Evolutionary conservation across 2,113 vertebrate genomes (phyloP).

Genomic region (Carollia perspicillata): DNA sequence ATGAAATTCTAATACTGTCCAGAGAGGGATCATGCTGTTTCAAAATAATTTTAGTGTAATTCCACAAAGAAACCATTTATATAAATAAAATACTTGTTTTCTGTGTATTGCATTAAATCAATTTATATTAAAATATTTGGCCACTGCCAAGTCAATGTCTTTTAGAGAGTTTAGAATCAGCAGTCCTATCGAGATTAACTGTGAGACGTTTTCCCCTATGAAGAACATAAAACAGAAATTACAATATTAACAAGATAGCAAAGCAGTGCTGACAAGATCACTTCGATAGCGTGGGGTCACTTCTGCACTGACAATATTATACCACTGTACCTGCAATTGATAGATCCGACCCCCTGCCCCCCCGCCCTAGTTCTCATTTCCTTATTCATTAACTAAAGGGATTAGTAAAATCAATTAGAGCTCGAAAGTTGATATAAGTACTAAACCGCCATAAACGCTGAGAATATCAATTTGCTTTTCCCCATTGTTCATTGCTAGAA

Average conservation of each 20-base stretch:
- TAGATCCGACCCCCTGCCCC: not conserved
- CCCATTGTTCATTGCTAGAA: conserved; percentile 61
- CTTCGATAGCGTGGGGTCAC: conserved; percentile 48
- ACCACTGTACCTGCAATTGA: conserved; percentile 44
- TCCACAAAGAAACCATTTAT: conserved; percentile 70
- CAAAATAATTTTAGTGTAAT: conserved; percentile 74
- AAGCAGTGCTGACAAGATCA: conserved; percentile 49
- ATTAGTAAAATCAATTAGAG: conserved; percentile 77
- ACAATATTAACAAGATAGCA: conserved; percentile 51
- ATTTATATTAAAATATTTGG: conserved; percentile 75
- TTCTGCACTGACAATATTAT: conserved; percentile 63
- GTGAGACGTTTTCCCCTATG: conserved; percentile 36
- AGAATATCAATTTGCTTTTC: conserved; percentile 62
- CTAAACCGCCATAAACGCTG: conserved; percentile 50
- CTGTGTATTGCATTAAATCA: conserved; percentile 75
- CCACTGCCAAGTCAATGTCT: conserved; percentile 58
- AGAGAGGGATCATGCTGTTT: conserved; percentile 67
- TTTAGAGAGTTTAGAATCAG: conserved; percentile 66
- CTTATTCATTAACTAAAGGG: conserved; percentile 51
- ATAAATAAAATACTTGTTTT: conserved; percentile 74
- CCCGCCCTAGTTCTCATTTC: conserved; percentile 27
- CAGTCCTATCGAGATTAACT: conserved; percentile 60
- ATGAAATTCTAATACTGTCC: conserved; percentile 77
- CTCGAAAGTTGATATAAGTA: conserved; percentile 47
- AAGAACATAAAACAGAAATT: conserved; percentile 58